Conservation (phyloP, 2,113 vertebrate species). For the Riparia riparia region DNA sequence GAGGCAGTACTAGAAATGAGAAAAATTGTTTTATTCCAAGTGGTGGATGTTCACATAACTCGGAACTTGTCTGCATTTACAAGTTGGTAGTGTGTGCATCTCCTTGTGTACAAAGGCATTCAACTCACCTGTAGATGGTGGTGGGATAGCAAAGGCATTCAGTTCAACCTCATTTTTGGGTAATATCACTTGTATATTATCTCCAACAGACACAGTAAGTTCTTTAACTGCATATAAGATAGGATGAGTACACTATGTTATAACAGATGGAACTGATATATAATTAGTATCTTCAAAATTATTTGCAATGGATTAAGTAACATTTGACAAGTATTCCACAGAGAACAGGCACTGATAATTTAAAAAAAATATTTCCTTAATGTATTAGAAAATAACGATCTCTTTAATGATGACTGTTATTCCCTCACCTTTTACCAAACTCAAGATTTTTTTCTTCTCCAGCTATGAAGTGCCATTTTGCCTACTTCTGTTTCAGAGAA, state of each 20-base stretch:
- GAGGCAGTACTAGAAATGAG: neutral
- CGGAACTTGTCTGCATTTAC: neutral
- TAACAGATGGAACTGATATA: neutral
- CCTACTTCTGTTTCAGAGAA: neutral
- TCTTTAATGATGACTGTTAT: neutral
- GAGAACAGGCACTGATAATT: neutral
- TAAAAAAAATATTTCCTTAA: neutral
- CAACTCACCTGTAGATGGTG: slow-evolving; percentile 72
- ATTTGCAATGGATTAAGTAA: neutral
- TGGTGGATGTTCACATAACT: neutral
- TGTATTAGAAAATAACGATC: neutral
- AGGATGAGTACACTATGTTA: neutral
- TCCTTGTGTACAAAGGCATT: neutral
- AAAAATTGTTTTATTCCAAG: neutral
- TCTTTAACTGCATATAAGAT: slow-evolving; percentile 62
- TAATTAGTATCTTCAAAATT: neutral
- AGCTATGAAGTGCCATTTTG: neutral
- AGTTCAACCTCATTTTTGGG: slow-evolving; percentile 75
- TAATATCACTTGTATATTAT: slow-evolving; percentile 66
- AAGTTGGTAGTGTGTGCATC: neutral
- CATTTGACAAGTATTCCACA: neutral
- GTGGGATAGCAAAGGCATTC: slow-evolving; percentile 69
- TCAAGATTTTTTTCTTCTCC: neutral
- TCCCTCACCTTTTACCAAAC: neutral
- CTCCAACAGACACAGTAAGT: slow-evolving; percentile 75